These are phyloP conservation scores for Blennius ocellaris DNA, from an alignment of 2,113 vertebrate genomes.

Conservation along the genomic window DNA sequence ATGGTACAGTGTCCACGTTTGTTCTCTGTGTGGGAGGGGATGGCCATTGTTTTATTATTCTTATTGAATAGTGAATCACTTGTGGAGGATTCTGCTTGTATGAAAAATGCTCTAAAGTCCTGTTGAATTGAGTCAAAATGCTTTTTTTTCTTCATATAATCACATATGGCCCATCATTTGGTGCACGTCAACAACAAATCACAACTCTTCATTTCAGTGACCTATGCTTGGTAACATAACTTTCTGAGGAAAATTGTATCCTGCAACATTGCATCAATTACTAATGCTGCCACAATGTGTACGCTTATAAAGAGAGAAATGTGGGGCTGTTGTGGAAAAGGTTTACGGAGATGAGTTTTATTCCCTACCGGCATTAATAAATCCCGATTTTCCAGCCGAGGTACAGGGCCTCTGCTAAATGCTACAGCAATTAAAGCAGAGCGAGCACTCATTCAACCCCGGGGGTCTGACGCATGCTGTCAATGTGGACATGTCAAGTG, in stretches of 20 bases:
- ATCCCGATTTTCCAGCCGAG: not conserved
- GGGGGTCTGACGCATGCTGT: not conserved
- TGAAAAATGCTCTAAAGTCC: too few species aligned
- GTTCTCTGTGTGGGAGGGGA: too few species aligned
- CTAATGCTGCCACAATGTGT: not conserved
- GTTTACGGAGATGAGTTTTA: conserved; percentile 1
- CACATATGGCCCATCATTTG: too few species aligned
- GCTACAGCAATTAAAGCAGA: conserved; percentile 5
- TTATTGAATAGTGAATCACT: too few species aligned
- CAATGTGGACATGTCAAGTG: conserved; percentile 12
- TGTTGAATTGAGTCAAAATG: too few species aligned
- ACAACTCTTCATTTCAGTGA: not conserved
- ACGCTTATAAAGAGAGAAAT: not conserved
- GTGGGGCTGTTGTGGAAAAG: not conserved
- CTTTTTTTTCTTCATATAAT: too few species aligned
- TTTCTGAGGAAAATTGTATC: not conserved
- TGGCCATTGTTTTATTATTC: too few species aligned
- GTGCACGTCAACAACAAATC: too few species aligned
- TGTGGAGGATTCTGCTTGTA: too few species aligned
- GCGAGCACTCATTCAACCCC: conserved; percentile 13
- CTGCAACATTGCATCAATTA: not conserved
- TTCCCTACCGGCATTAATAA: not conserved
- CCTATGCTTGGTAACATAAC: not conserved
- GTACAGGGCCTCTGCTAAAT: conserved; percentile 2
- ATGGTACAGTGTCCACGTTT: too few species aligned